Evolutionary conservation across 1,140 invertebrate genomes (phyloP).

Genomic region (Aphidius gifuensis): DNA sequence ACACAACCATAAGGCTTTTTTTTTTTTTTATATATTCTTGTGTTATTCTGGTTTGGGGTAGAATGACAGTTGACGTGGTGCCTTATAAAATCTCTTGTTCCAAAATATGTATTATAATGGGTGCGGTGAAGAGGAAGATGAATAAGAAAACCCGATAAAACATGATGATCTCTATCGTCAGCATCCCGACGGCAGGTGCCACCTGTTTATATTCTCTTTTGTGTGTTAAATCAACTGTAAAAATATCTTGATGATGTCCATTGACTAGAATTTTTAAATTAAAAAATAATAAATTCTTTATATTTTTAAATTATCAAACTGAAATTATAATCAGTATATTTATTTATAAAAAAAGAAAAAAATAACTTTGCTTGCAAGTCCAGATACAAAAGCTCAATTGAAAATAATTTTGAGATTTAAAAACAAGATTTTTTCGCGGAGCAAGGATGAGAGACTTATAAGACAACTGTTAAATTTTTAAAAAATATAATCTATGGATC

Average conservation of each 20-base stretch:
- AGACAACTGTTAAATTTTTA: too few species aligned
- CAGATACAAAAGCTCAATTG: too few species aligned
- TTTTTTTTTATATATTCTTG: background rate
- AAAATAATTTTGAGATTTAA: too few species aligned
- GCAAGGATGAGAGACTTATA: too few species aligned
- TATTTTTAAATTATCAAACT: background rate
- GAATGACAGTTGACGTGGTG: conserved; percentile 1
- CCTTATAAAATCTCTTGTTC: conserved; percentile 19
- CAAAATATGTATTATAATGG: background rate
- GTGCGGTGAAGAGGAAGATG: too few species aligned
- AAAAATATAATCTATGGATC: too few species aligned
- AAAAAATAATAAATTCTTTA: conserved; percentile 1
- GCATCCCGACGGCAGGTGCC: conserved; percentile 17
- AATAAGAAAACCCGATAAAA: background rate
- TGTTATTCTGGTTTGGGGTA: background rate
- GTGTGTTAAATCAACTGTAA: conserved; percentile 11
- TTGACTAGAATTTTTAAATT: background rate
- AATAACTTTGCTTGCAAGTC: too few species aligned
- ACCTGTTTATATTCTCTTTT: conserved; percentile 15
- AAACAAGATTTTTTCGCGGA: too few species aligned
- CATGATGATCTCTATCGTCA: conserved; percentile 13
- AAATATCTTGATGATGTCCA: background rate
- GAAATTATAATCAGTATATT: too few species aligned
- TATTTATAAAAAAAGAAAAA: too few species aligned
- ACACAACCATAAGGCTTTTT: background rate